Conservation (phyloP, 2,113 vertebrate species). For the Rhinoderma darwinii region DNA sequence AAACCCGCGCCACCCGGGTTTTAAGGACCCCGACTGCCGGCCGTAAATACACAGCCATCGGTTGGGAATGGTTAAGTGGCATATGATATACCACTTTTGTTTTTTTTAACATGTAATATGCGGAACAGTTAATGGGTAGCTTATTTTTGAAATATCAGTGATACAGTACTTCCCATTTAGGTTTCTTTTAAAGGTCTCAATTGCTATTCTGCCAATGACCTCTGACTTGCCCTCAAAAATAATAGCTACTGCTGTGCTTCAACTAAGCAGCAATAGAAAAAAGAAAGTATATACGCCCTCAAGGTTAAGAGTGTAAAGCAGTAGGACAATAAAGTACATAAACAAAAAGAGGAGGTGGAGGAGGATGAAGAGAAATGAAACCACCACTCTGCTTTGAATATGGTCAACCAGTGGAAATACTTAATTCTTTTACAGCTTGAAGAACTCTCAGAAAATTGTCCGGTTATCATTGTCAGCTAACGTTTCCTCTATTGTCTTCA, state of each 20-base stretch:
- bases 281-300: background rate
- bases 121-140: background rate
- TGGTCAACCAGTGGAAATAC: background rate
- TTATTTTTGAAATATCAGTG: background rate
- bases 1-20: no score
- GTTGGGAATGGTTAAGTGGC: no score
- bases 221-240: conserved; percentile 19
- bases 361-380: background rate
- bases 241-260: background rate
- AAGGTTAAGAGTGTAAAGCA: conserved; percentile 15
- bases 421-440: background rate
- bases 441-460: conserved; percentile 17
- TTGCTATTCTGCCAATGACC: background rate
- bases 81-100: background rate
- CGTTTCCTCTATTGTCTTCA: conserved; percentile 29
- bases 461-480: conserved; percentile 29
- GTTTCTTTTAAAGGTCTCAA: background rate
- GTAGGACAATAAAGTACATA: background rate
- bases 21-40: no score
- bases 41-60: no score
- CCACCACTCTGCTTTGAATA: background rate
- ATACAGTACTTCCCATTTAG: background rate
- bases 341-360: background rate
- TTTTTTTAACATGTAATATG: background rate
- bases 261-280: background rate